Conservation (phyloP, 2,888 invertebrate genomes). For the Acleris literana region DNA sequence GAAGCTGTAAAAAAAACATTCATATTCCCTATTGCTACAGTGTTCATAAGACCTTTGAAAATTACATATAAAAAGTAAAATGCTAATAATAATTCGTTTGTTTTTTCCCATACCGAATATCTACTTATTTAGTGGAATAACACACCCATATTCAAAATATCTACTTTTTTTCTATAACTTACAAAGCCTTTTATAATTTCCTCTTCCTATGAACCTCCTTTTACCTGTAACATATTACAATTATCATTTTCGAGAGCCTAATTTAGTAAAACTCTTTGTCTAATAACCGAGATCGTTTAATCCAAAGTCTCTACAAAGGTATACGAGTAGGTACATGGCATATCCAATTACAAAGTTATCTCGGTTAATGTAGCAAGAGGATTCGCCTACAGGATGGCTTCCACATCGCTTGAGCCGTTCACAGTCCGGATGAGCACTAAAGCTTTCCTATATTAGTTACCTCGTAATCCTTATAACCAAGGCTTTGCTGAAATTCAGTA, state of each 20-base stretch:
- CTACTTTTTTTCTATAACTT: no score
- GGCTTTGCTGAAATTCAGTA: conserved; percentile 8
- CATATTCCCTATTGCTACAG: no score
- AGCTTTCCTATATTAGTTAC: conserved; percentile 31
- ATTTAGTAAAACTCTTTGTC: background rate
- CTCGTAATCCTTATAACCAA: conserved; percentile 9
- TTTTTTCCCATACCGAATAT: no score
- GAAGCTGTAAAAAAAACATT: no score
- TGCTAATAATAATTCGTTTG: no score
- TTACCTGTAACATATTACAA: no score
- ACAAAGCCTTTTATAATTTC: no score
- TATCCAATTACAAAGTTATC: conserved; percentile 32
- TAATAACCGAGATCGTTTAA: conserved; percentile 9
- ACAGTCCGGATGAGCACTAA: conserved; percentile 15
- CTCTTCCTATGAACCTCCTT: no score
- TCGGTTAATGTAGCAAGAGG: conserved; percentile 30
- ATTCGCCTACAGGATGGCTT: conserved; percentile 24
- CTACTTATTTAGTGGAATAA: no score
- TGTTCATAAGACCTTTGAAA: no score
- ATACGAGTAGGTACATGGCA: conserved; percentile 1
- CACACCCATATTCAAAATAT: no score
- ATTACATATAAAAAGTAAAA: no score
- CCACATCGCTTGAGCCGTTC: conserved; percentile 24
- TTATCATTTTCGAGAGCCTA: background rate
- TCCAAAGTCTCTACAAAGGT: conserved; percentile 9